Conservation (phyloP, 64 coral and sea anemone species). For the Montipora cactus region DNA sequence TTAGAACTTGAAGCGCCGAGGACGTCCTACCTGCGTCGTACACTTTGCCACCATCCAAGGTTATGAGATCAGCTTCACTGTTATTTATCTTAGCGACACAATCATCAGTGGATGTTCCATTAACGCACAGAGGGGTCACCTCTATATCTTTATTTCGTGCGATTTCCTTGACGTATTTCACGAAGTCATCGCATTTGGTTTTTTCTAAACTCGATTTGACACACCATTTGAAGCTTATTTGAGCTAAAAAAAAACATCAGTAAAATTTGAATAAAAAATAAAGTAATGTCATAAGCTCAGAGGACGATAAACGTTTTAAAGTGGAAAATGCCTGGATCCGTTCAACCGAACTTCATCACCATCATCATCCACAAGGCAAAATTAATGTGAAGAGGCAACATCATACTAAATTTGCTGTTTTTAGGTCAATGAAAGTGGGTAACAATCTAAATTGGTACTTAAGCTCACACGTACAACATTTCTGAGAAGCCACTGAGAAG, state of each 20-base stretch:
- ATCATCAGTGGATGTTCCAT: slow-evolving; percentile 14
- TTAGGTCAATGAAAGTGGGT: too few species aligned
- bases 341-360: too few species aligned
- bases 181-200: slow-evolving; percentile 38
- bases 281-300: too few species aligned
- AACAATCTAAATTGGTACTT: too few species aligned
- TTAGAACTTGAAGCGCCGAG: neutral
- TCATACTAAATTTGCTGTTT: too few species aligned
- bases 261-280: too few species aligned
- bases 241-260: neutral
- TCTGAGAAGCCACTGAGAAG: too few species aligned
- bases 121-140: slow-evolving; percentile 30
- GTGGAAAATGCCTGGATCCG: too few species aligned
- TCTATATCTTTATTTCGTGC: neutral
- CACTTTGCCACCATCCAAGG: slow-evolving; percentile 39
- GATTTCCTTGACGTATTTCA: slow-evolving; percentile 8
- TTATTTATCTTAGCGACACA: slow-evolving; percentile 64
- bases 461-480: too few species aligned
- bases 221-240: slow-evolving; percentile 53
- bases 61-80: slow-evolving; percentile 57
- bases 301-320: too few species aligned
- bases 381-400: too few species aligned
- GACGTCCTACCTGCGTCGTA: slow-evolving; percentile 55
- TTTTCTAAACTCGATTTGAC: neutral
- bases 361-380: too few species aligned